These are phyloP conservation scores for Conomelus anceps DNA, from an alignment of 2,888 invertebrate genomes.

Conservation along the genomic window DNA sequence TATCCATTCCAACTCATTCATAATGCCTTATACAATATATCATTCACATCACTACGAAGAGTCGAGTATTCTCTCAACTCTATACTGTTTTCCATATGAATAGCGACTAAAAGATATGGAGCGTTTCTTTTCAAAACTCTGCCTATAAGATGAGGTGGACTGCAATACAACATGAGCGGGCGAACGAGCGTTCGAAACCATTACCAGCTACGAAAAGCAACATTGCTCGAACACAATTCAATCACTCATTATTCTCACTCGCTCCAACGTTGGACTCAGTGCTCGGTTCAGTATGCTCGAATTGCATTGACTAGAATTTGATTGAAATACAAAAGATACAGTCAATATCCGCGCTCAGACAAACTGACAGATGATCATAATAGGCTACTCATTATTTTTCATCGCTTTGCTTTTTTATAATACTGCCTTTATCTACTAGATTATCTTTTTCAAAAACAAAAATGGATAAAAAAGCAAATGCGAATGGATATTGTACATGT, in stretches of 20 bases:
- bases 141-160: not conserved
- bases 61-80: not conserved
- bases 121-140: not conserved
- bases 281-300: too few relatives aligned
- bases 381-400: not conserved
- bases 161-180: not conserved
- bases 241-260: not conserved
- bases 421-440: too few relatives aligned
- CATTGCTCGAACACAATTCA: not conserved
- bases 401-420: not conserved
- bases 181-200: not conserved
- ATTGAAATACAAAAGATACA: not conserved
- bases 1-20: slow-evolving; percentile 17
- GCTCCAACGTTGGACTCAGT: too few relatives aligned
- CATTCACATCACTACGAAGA: slow-evolving; percentile 19
- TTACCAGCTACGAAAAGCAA: not conserved
- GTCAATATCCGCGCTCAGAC: not conserved
- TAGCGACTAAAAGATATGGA: not conserved
- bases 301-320: not conserved
- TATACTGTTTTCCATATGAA: not conserved
- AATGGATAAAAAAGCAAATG: too few relatives aligned
- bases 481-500: too few relatives aligned
- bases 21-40: slow-evolving; percentile 21
- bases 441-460: too few relatives aligned
- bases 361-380: not conserved